Base-by-base conservation (phyloP, 1,140 invertebrate genomes). In the Lineus longissimus region DNA sequence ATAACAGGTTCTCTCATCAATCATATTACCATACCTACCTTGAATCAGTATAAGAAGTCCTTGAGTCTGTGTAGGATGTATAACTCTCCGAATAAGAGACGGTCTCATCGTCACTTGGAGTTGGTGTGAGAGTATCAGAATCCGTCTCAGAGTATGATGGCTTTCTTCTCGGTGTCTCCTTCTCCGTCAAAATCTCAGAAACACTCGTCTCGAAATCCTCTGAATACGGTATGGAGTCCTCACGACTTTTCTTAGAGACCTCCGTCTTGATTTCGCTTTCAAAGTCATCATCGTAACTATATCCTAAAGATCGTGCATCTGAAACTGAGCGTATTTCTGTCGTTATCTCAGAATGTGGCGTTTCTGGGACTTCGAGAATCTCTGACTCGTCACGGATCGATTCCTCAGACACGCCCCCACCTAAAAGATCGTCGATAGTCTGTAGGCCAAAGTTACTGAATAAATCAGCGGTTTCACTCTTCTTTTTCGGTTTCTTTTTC, bases 171-270 rank as follows among this genome's bases (percentile, higher is more conserved):
- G 33, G 33, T 36, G 33, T 60, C 15, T 64, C 30, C 13, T 58
- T 58, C 15, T 66, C 67, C n/a, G 70, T 73, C 56, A 51, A 23
- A 51, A 51, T 63, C 57, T 73, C 71, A 15, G 71, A 69, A 41
- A 70, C 70, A 45, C 66, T 72, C n/a, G 64, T 58, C 19, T 73
- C 71, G 63, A 71, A 71, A 29, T 73, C 69, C 23, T 71, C 67
- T 1, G 71, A 68, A 40, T 71, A 73, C 13, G 64, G 65, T 22
- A 60, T 65, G 13, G n/a, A 33, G 1, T 40, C 51, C 13, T 43
- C 31, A 2, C 57, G 31, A 13, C 55, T 33, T 47, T 51, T 40
- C 27, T 29, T 27, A 43, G 23, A 29, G 1, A 6, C 17, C 25
- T 31, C 30, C 27, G 47, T 30, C 27, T 25, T 29, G n/a, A 30